A percentile compares a stretch with the other conserved stretches of the same genome.
Evolutionary conservation across 1,140 invertebrate genomes (phyloP).

Genomic region (Drosophila triauraria): DNA sequence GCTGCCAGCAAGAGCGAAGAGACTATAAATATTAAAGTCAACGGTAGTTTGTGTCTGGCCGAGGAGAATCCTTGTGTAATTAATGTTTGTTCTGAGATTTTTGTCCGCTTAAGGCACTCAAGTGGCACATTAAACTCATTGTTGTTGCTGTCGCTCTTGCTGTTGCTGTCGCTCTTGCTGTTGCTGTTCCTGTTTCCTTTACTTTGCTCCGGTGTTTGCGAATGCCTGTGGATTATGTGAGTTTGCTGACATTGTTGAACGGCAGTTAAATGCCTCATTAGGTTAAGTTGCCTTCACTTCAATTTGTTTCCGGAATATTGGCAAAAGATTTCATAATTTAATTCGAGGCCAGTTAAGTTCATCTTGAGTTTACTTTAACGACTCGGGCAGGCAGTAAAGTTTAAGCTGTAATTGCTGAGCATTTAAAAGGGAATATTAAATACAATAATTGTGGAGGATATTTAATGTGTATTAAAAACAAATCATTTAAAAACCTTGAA

Average conservation of each 20-base stretch:
- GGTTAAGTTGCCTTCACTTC: conserved; percentile 45
- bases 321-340: conserved; percentile 31
- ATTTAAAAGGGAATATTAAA: background rate
- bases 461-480: background rate
- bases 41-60: conserved; percentile 56
- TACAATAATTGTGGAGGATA: background rate
- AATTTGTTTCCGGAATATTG: conserved; percentile 23
- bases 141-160: conserved; percentile 17
- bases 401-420: background rate
- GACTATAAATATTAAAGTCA: conserved; percentile 81
- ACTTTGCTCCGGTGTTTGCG: conserved; percentile 20
- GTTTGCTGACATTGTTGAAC: conserved; percentile 68
- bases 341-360: background rate
- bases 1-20: conserved; percentile 24
- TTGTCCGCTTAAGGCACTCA: conserved; percentile 58
- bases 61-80: conserved; percentile 73
- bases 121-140: conserved; percentile 61
- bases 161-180: background rate
- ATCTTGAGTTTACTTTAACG: conserved; percentile 7
- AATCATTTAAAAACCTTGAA: no score
- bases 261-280: conserved; percentile 70
- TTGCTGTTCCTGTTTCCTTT: conserved; percentile 9
- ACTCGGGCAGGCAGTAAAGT: background rate
- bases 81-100: conserved; percentile 75
- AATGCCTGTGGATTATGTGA: conserved; percentile 60